Base-by-base conservation (phyloP, 2,888 invertebrate species). In the Athripsodes cinereus region DNA sequence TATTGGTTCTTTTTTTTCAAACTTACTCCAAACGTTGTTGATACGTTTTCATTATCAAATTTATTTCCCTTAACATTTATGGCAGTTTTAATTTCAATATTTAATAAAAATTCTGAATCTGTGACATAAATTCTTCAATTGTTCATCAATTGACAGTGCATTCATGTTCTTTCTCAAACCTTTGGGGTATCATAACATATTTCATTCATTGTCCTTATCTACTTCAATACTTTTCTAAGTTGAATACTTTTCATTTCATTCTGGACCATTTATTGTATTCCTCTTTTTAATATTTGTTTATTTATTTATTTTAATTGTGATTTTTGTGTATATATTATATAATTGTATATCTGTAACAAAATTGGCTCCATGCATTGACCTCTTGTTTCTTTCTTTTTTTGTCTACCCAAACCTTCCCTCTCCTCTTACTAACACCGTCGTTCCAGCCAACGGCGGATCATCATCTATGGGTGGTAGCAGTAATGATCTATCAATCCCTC, bases 331-430 rank as follows among this genome's bases (percentile, higher is more conserved):
- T 40, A 13, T 8, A 16, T n/a, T 8, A 16, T 5, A n/a, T 40
- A 40, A n/a, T 40, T 40, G 40, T 40, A 40, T 13, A 3, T 40
- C 13, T 40, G 40, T 40, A 26, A 26, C 26, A 26, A 26, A 26
- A 48, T n/a, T 62, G 63, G 65, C 66, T 64, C 66, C 65, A 63
- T 64, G 67, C 68, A 67, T 68, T 68, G 67, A 68, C 67, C 68
- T 65, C 53, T 62, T 60, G 58, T 56, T 64, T 64, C 58, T 58
- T 59, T 58, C 62, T 64, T 64, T 59, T 57, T 64, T 59, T 57
- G 65, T 59, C 53, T 57, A 64, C 61, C 58, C 58, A 60, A 48
- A 64, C 64, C 63, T 65, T 56, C 64, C 63, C 53, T 65, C 64
- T 54, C 61, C 60, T 56, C 64, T 62, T 64, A 65, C 65, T 60